phyloP scores from a whole-genome alignment of 2,113 vertebrate genomes.

The Jacana jacana region DNA sequence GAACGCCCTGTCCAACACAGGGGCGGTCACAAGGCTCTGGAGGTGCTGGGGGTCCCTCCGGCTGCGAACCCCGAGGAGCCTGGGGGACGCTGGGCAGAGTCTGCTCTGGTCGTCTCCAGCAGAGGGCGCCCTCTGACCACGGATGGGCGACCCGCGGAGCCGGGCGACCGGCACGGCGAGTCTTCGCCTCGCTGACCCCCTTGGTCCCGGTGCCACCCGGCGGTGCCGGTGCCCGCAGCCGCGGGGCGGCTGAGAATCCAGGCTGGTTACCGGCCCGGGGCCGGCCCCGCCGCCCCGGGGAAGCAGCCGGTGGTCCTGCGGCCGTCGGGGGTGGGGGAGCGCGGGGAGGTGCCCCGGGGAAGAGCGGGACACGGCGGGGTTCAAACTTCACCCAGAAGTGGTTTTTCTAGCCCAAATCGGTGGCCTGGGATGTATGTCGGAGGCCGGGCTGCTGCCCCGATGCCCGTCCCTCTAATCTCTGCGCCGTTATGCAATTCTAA shows the following conservation, averaged over 20 bases:
- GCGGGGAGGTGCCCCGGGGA: not conserved
- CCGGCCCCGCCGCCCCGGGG: not conserved
- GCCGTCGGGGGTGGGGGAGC: not conserved
- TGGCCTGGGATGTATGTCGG: no score
- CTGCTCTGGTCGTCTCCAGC: not conserved
- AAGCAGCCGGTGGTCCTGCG: not conserved
- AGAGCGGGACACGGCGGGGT: not conserved
- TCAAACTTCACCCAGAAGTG: not conserved
- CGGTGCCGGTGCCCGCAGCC: not conserved
- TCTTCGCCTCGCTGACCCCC: no score
- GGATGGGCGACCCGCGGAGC: not conserved
- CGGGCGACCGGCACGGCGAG: not conserved
- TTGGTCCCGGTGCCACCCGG: no score
- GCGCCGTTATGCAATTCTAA: not conserved
- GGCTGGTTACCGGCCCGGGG: no score
- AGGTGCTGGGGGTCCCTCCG: not conserved
- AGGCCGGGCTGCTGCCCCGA: not conserved
- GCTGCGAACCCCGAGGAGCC: not conserved
- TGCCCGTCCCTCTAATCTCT: no score
- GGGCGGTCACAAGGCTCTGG: no score
- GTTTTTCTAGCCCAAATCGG: not conserved
- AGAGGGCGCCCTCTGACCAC: not conserved
- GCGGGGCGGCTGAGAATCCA: not conserved
- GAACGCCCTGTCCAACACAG: accelerated
- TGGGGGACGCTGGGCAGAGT: no score